A percentile compares a stretch with the other conserved stretches of the same genome.
These are phyloP conservation scores for Pycnomerus fuliginosus DNA, from an alignment of 2,888 invertebrate genomes.

Conservation along the genomic window DNA sequence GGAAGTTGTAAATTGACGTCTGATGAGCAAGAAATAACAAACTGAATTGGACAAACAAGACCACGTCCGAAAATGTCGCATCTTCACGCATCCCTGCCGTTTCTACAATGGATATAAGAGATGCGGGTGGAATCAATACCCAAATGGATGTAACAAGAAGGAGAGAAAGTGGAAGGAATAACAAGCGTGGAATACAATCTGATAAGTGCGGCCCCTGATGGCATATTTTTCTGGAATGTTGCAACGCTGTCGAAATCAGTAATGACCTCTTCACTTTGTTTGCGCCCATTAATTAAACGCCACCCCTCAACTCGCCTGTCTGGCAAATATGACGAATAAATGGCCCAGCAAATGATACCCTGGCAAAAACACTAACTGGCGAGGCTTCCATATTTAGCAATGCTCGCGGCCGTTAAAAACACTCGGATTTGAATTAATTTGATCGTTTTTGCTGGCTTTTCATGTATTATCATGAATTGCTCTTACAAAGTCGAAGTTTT, in stretches of 20 bases:
- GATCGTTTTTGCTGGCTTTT: too few relatives aligned
- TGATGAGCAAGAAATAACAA: too few relatives aligned
- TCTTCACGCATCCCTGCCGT: slow-evolving; percentile 4
- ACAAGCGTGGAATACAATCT: slow-evolving; percentile 41
- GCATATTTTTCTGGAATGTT: slow-evolving; percentile 19
- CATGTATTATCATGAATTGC: too few relatives aligned
- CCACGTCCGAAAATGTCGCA: neutral
- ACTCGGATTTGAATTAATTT: too few relatives aligned
- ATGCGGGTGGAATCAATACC: slow-evolving; percentile 35
- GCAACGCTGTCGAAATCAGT: slow-evolving; percentile 6
- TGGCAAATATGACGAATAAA: slow-evolving; percentile 16
- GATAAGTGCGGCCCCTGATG: slow-evolving; percentile 39
- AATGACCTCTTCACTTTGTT: slow-evolving; percentile 12
- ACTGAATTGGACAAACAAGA: too few relatives aligned
- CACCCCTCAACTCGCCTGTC: slow-evolving; percentile 12
- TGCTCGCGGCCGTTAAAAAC: too few relatives aligned
- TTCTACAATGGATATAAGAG: slow-evolving; percentile 16
- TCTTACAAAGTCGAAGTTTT: too few relatives aligned
- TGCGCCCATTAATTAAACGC: slow-evolving; percentile 13
- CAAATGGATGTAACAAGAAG: slow-evolving; percentile 33
- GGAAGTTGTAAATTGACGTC: too few relatives aligned
- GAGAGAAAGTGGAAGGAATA: slow-evolving; percentile 34
- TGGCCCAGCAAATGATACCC: slow-evolving; percentile 14
- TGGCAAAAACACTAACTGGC: too few relatives aligned
- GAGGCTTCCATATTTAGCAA: too few relatives aligned